These are phyloP conservation scores for Mus pahari DNA, from an alignment of 2,113 vertebrate species.

Conservation along the genomic window DNA sequence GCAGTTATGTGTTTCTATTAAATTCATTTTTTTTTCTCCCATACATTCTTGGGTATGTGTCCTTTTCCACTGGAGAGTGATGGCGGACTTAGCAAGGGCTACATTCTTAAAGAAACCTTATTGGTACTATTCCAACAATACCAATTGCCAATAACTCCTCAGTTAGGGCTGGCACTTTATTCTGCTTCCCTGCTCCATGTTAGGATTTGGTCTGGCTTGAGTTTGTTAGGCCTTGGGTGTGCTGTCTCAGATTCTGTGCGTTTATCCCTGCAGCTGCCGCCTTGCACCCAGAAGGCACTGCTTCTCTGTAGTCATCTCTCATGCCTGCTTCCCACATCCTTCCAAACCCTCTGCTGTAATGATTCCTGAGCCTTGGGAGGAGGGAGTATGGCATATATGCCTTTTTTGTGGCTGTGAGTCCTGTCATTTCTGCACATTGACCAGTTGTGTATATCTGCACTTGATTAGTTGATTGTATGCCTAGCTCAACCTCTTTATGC, in stretches of 20 bases:
- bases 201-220: neutral
- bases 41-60: neutral
- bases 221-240: neutral
- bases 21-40: neutral
- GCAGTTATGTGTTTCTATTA: too few species aligned
- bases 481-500: neutral
- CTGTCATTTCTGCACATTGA: neutral
- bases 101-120: neutral
- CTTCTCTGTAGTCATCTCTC: neutral
- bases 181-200: neutral
- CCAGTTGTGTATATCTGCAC: neutral
- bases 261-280: too few species aligned
- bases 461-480: neutral
- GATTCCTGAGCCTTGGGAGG: neutral
- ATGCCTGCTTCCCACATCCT: neutral
- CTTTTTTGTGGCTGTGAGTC: neutral
- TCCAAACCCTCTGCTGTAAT: neutral
- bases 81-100: too few species aligned
- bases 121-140: neutral
- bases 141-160: neutral
- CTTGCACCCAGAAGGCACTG: neutral
- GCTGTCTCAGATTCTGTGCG: neutral
- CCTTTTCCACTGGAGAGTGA: neutral
- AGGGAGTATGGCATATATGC: neutral
- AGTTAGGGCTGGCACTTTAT: neutral